phyloP scores from a whole-genome alignment of 2,797 vertebrate species.

The Pteropus rufus region DNA sequence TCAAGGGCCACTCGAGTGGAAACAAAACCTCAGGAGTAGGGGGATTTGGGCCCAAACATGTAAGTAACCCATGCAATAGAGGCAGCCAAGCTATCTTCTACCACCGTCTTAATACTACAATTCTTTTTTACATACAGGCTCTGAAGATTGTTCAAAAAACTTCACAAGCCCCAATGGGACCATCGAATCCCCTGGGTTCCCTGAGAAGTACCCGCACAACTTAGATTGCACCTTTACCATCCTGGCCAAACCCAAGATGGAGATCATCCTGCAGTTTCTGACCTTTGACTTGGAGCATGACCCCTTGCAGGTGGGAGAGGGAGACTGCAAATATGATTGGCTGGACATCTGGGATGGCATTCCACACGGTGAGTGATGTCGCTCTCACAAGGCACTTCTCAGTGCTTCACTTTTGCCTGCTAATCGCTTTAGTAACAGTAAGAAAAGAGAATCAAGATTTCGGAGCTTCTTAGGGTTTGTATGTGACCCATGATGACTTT shows the following conservation, averaged over 20 bases:
- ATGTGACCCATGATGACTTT: background rate
- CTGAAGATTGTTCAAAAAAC: slow-evolving; percentile 97
- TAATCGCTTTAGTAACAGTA: slow-evolving; percentile 8
- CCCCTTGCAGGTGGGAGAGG: slow-evolving; percentile 92
- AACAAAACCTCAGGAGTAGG: slow-evolving; percentile 49
- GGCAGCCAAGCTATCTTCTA: background rate
- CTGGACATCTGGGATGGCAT: slow-evolving; percentile 99
- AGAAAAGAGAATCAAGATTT: slow-evolving; percentile 15
- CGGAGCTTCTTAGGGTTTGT: background rate
- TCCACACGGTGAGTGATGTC: slow-evolving; percentile 88
- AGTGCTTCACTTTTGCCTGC: background rate
- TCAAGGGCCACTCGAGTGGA: slow-evolving; percentile 62
- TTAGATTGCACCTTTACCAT: slow-evolving; percentile 97
- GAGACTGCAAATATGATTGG: slow-evolving; percentile 99
- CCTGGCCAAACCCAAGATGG: slow-evolving; percentile 93
- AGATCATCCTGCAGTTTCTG: slow-evolving; percentile 94
- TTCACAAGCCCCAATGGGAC: slow-evolving; percentile 92
- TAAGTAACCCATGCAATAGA: slow-evolving; percentile 41
- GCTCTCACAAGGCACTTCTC: background rate
- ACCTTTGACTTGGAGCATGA: slow-evolving; percentile 98
- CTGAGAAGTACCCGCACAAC: slow-evolving; percentile 98
- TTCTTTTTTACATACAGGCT: slow-evolving; percentile 85
- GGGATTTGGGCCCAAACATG: slow-evolving; percentile 30
- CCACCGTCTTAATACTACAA: background rate
- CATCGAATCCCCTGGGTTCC: slow-evolving; percentile 97